Evolutionary conservation across 2,113 vertebrate species (phyloP), one percentile per base, ranked within the genome.

Genomic region (Prunella himalayana): DNA sequence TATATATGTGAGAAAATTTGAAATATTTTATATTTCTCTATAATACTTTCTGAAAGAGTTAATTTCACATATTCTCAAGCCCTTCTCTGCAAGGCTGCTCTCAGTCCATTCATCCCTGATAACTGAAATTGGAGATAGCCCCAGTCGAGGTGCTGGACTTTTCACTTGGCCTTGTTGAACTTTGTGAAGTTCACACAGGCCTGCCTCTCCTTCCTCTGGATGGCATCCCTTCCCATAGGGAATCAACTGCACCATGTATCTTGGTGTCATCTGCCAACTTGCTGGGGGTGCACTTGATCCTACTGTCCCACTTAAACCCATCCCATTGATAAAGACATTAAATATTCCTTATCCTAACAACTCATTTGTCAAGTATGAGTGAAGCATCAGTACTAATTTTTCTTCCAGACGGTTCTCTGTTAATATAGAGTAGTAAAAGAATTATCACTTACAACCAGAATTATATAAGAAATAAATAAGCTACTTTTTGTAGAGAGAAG

Each of bases 161-260:
- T 49, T 47, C 57, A 41, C 35, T 49, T 70, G 41, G 23, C 24
- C 15, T 39, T 63, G 24, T 35, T 63, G n/a, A 79, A 54, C 10
- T 70, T 70, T 0, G 0, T 54, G n/a, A 49, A 42, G 16, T 49
- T 63, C 28, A n/a, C 41, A 30, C 15, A 54, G 19, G 16, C 9
- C 20, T 0, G 2, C n/a, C 14, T 3, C 20, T 63, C 20, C 27
- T 31, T 25, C 41, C 14, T 63, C 13, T 63, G 65, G 24, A 12
- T 63, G 75, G 20, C 13, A 35, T 41, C 49, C n/a, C 20, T 71
- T 79, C 41, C n/a, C 24, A 31, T 24, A 56, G 35, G 13, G 57
- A 56, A 41, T 79, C 15, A 66, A 1, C 5, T 51, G 33, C 13
- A 65, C n/a, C 27, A 19, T 0, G 0, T 6, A n/a, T 20, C 5